Base-by-base conservation (phyloP, 2,888 invertebrate genomes). In the Lithophane leautieri region DNA sequence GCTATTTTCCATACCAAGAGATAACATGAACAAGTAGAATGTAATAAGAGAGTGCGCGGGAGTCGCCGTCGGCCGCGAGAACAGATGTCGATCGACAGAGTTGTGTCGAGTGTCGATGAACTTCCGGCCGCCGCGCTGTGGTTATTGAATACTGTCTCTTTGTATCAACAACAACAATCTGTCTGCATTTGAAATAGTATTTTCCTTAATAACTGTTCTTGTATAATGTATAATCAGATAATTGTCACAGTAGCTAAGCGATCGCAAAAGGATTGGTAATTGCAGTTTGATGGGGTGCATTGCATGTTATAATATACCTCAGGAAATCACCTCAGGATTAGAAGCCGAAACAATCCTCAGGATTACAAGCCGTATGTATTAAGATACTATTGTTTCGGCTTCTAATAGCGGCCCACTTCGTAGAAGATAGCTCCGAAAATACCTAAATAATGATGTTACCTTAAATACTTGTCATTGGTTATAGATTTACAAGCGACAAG, bases 81-180 rank as follows among this genome's bases (percentile, higher is more conserved):
- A 75, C 58, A 67, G 84, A 82, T 76, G 67, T 40, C 54, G 47
- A 58, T 65, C 60, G 63, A 69, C 61, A 70, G 50, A 54, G 58
- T 40, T 7, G 34, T 34, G 56, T 40, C n/a, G 42, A 22, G 60
- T 77, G 82, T 72, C 85, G 66, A 62, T 84, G 76, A 67, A 76
- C 81, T 73, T 75, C 73, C 70, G 78, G 50, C 11, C 25, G 22
- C 40, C 63, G 72, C 25, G 22, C 40, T 67, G 72, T 40, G 60
- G 54, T 40, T 65, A 54, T 34, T 25, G 28, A 25, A 22, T 34
- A 25, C 58, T 22, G 60, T 54, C 65, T 42, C 72, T 52, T 52
- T 65, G 16, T 44, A 14, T 40, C n/a, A n/a, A n/a, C n/a, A n/a
- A n/a, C n/a, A n/a, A n/a, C n/a, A n/a, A n/a, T n/a, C n/a, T 50